phyloP scores from a whole-genome alignment of 2,113 vertebrate genomes.

The Pelvicachromis taeniatus region DNA sequence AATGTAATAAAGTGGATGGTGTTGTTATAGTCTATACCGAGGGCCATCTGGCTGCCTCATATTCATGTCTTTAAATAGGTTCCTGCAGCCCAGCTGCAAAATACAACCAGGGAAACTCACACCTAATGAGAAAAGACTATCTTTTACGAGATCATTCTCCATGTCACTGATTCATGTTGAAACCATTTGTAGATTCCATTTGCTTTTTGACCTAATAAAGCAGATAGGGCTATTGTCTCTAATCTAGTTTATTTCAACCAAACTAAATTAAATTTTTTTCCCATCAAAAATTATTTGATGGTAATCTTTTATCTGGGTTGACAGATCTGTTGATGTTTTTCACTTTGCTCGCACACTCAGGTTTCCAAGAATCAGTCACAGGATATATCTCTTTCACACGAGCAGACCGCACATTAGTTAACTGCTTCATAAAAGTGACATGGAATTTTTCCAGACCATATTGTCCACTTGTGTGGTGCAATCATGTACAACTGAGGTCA shows the following conservation, averaged over 20 bases:
- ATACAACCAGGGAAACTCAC: constrained; percentile 43
- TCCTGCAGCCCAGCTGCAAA: constrained; percentile 53
- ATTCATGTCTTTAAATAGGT: constrained; percentile 46
- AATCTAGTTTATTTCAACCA: not conserved
- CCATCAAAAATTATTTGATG: constrained; percentile 8
- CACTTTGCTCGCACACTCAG: constrained; percentile 12
- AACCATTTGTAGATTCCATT: constrained; percentile 17
- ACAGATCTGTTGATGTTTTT: constrained; percentile 32
- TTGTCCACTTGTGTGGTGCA: constrained; percentile 48
- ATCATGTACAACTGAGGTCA: constrained; percentile 53
- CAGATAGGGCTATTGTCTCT: not conserved
- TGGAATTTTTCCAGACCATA: constrained; percentile 49
- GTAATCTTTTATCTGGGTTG: constrained; percentile 13
- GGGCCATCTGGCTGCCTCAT: constrained; percentile 57
- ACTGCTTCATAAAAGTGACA: constrained; percentile 28
- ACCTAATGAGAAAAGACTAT: constrained; percentile 21
- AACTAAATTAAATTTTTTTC: not conserved
- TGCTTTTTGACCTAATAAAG: constrained; percentile 10
- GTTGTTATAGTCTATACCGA: constrained; percentile 33
- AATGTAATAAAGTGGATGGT: constrained; percentile 55
- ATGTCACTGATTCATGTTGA: constrained; percentile 8
- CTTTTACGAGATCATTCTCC: constrained; percentile 16
- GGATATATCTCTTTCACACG: not conserved
- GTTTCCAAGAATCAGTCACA: constrained; percentile 23
- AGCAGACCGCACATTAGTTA: constrained; percentile 42